A percentile compares a stretch with the other conserved stretches of the same genome.
Evolutionary conservation across 2,888 invertebrate species (phyloP).

Genomic region (Epistrophe grossulariae): DNA sequence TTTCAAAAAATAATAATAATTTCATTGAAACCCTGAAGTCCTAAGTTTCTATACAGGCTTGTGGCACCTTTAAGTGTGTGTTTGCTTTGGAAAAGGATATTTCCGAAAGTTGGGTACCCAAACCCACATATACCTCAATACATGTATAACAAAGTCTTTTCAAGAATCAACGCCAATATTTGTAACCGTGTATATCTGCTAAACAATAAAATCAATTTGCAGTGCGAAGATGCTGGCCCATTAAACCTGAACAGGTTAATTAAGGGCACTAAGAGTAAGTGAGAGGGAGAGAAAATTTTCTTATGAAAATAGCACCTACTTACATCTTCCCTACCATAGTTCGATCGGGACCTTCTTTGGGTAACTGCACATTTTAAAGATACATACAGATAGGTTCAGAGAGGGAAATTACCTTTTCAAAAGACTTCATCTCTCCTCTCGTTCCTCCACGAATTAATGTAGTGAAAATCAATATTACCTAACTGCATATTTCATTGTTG

Average conservation of each 20-base stretch:
- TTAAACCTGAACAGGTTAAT: slow-evolving; percentile 56
- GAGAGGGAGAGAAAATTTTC: neutral
- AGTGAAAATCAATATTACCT: slow-evolving; percentile 69
- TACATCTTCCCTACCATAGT: neutral
- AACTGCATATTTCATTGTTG: slow-evolving; percentile 56
- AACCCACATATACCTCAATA: too few relatives aligned
- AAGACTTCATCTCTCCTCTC: slow-evolving; percentile 4
- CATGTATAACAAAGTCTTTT: neutral
- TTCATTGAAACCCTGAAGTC: too few relatives aligned
- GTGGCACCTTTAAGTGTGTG: too few relatives aligned
- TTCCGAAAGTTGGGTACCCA: too few relatives aligned
- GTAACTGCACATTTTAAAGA: neutral
- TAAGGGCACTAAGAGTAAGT: slow-evolving; percentile 13
- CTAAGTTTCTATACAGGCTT: too few relatives aligned
- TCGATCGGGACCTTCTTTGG: neutral
- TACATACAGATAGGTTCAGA: neutral
- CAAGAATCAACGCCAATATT: neutral
- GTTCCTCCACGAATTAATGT: neutral
- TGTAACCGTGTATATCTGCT: neutral
- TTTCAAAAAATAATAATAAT: too few relatives aligned
- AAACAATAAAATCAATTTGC: slow-evolving; percentile 65
- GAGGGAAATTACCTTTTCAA: neutral
- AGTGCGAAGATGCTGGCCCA: slow-evolving; percentile 39
- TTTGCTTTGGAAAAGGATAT: too few relatives aligned
- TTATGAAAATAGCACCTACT: slow-evolving; percentile 26